These are phyloP conservation scores for Pammene aurita DNA, from an alignment of 2,888 invertebrate genomes.

Conservation along the genomic window DNA sequence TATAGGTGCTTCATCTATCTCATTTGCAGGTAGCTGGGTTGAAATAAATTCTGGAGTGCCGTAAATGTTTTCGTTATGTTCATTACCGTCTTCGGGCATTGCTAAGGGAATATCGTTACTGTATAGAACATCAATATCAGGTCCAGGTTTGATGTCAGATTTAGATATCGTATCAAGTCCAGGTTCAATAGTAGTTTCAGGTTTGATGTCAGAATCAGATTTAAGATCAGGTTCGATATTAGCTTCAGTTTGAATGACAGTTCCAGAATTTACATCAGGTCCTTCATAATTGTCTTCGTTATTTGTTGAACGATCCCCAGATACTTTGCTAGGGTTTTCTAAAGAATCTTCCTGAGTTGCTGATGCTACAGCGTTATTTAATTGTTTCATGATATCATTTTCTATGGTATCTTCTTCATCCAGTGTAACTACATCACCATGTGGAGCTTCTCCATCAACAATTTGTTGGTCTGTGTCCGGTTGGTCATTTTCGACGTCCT, in stretches of 20 bases:
- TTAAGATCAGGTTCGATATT: neutral
- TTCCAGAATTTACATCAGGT: neutral
- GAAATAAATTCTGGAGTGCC: slow-evolving; percentile 1
- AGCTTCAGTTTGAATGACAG: neutral
- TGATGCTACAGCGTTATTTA: slow-evolving; percentile 13
- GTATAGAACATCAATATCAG: slow-evolving; percentile 15
- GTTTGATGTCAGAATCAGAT: neutral
- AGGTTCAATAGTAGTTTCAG: neutral
- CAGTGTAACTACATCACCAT: neutral
- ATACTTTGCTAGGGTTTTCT: neutral
- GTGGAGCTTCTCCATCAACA: slow-evolving; percentile 1
- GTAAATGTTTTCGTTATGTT: neutral
- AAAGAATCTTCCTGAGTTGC: neutral
- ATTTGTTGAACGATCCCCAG: neutral
- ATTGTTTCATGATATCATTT: slow-evolving; percentile 14
- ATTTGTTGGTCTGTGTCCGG: neutral
- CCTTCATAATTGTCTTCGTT: neutral
- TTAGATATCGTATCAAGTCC: neutral
- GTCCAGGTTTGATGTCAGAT: neutral
- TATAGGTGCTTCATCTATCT: neutral
- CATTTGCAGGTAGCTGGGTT: neutral
- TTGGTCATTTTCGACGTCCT: slow-evolving; percentile 12
- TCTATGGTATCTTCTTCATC: slow-evolving; percentile 21
- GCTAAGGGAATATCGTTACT: slow-evolving; percentile 6
- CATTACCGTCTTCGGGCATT: slow-evolving; percentile 4